Evolutionary conservation across 1,140 invertebrate species (phyloP), one percentile per base, ranked within the genome.

Genomic region (Paralvinella palmiformis): DNA sequence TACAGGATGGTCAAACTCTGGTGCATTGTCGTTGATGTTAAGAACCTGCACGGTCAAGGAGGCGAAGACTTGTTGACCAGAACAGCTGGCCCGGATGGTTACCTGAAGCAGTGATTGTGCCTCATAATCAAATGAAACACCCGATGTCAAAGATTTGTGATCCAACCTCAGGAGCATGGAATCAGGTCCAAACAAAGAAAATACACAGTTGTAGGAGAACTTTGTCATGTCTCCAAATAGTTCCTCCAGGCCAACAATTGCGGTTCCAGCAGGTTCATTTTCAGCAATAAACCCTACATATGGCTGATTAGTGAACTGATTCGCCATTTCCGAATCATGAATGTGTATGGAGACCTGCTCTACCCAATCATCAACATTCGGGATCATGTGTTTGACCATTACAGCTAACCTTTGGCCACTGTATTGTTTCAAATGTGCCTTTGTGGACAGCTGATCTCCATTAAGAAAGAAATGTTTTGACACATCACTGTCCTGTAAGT

Each of bases 1-100:
- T 0, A 92, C 91, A 7, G 87, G 82, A 48, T 89, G 80, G 35
- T 88, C 83, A 79, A 97, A 97, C 66, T 88, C 85, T 0, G 94
- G 94, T 1, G 88, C 83, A 79, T 96, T 94, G 79, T 97, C 94
- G 76, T 97, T 97, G 3, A 94, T 88, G 77, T 97, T 94, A 0
- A 86, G 88, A 22, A 97, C 85, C 73, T 91, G 92, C 0, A 98
- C 86, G 50, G 94, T 76, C 29, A 98, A 81, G 72, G 92, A 90
- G 0, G 92, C 96, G 0, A 20, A 31, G 33, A 33, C 33, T 13
- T 57, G 27, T 27, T 57, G 20, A 20, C 33, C 33, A 57, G 27
- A 32, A 27, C 55, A 57, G 10, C 10, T 20, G 20, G 27, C 55
- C 3, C 33, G 27, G 13, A 57, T 7, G 55, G 55, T 57, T 20